Conservation (phyloP, 2,797 vertebrate genomes). For the Stomatorhinus walkeri region DNA sequence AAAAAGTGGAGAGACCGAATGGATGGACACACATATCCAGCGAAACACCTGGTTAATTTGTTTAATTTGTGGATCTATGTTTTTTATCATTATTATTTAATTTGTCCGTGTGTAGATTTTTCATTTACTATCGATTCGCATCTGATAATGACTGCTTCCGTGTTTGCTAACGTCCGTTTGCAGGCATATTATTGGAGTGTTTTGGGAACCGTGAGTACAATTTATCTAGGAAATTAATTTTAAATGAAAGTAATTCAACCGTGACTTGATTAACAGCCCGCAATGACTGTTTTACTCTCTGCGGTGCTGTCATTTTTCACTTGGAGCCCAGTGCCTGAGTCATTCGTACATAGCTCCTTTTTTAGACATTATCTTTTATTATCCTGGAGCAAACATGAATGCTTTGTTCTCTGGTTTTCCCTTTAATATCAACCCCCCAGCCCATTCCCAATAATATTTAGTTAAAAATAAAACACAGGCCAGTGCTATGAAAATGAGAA, state of each 20-base stretch:
- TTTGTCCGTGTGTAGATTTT: not conserved
- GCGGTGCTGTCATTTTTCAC: not conserved
- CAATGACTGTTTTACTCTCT: conserved; percentile 2
- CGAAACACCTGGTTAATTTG: not conserved
- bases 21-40: not conserved
- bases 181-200: not conserved
- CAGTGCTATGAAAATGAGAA: conserved; percentile 15
- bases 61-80: not conserved
- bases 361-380: conserved; percentile 7
- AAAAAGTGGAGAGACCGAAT: not conserved
- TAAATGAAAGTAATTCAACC: not conserved
- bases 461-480: conserved; percentile 22
- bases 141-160: not conserved
- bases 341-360: not conserved
- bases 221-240: conserved; percentile 11
- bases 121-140: not conserved
- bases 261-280: not conserved
- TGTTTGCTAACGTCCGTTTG: not conserved
- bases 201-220: not conserved
- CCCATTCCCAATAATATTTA: conserved; percentile 10
- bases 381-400: conserved; percentile 14
- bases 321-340: not conserved
- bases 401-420: conserved; percentile 4
- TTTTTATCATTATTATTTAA: not conserved
- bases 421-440: conserved; percentile 18